Percentiles rank a stretch among this genome's conserved stretches.
phyloP scores from a whole-genome alignment of 2,113 vertebrate genomes.

The Edolisoma coerulescens region DNA sequence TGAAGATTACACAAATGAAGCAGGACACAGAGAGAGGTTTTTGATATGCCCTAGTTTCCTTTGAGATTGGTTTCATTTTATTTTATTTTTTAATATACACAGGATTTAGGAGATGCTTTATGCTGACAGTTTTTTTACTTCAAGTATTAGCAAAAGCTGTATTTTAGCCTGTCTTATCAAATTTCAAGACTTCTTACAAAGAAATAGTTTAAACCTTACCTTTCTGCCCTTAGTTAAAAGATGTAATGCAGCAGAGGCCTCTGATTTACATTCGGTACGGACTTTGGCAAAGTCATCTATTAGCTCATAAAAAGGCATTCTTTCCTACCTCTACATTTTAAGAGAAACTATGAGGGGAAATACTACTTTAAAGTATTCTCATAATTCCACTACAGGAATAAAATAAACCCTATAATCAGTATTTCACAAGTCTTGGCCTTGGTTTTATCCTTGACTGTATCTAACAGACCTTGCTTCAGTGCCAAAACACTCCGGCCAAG shows the following conservation, averaged over 20 bases:
- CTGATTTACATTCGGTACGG: not conserved
- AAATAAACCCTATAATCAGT: conserved; percentile 1
- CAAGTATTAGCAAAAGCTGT: not conserved
- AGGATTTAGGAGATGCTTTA: not conserved
- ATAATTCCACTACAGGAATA: not conserved
- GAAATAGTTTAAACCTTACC: not conserved
- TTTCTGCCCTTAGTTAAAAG: not conserved
- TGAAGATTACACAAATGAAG: not conserved
- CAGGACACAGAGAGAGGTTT: not conserved
- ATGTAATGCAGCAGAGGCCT: not conserved
- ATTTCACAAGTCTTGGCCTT: conserved; percentile 33
- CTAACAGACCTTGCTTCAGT: conserved; percentile 21
- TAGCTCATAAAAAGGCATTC: not conserved
- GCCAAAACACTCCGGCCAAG: conserved; percentile 33
- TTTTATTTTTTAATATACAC: conserved; percentile 43
- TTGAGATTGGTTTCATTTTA: not conserved
- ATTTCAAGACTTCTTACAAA: not conserved
- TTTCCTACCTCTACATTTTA: not conserved
- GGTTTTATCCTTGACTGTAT: conserved; percentile 34
- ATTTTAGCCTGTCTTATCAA: not conserved
- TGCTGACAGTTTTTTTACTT: not conserved
- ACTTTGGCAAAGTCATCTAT: not conserved
- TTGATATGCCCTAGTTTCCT: not conserved
- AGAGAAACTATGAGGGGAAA: not conserved
- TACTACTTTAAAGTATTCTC: not conserved